These are phyloP conservation scores for Donacobius atricapilla DNA, from an alignment of 2,113 vertebrate genomes.

Conservation along the genomic window DNA sequence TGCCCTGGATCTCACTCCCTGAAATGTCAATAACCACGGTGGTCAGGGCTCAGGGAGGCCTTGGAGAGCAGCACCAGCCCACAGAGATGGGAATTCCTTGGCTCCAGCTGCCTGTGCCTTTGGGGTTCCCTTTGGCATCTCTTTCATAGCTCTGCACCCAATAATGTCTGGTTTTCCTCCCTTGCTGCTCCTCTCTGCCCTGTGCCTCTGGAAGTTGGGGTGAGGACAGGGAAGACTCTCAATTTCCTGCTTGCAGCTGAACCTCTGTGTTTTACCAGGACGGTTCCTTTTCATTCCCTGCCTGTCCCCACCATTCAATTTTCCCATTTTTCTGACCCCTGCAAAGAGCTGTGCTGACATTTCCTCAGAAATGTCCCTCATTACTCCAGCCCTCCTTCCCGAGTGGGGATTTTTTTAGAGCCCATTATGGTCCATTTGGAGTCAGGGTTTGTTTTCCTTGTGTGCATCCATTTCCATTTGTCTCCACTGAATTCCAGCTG, in stretches of 20 bases:
- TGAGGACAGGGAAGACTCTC: neutral
- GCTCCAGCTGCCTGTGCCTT: neutral
- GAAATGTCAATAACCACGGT: rapidly evolving
- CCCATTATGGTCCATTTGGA: neutral
- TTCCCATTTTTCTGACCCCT: neutral
- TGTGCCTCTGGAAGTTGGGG: neutral
- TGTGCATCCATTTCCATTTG: slow-evolving; percentile 1
- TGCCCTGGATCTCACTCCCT: neutral
- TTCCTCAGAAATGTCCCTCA: neutral
- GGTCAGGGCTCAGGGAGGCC: neutral
- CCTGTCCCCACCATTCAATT: neutral
- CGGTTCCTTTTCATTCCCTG: neutral
- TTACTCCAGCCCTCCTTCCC: neutral
- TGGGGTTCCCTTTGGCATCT: neutral
- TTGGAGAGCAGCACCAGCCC: neutral
- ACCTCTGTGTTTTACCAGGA: neutral
- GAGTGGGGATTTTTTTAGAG: neutral
- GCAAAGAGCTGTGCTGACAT: neutral
- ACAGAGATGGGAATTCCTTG: neutral
- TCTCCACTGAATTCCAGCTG: neutral
- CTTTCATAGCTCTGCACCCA: neutral
- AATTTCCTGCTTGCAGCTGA: neutral
- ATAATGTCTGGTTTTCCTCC: neutral
- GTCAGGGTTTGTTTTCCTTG: neutral
- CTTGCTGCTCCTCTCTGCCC: neutral